Evolutionary conservation across 2,113 vertebrate species (phyloP), one percentile per base, ranked within the genome.

Genomic region (Myxocyprinus asiaticus): DNA sequence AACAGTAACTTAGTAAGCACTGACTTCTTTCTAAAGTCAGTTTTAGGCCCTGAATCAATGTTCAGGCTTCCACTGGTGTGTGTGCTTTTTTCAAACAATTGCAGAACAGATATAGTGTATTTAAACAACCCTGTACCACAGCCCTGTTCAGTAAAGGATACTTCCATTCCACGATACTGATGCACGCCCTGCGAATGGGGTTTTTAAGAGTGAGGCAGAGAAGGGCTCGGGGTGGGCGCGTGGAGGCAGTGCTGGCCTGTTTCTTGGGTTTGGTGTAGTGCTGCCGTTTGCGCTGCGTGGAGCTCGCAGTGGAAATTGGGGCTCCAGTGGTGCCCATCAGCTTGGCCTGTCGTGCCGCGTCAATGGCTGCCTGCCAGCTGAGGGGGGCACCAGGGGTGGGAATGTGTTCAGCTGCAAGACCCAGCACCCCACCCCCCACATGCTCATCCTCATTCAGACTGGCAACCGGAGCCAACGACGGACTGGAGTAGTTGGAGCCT

Each of bases 151-250:
- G 45, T 44, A 87, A 96, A 98, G 98, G 98, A 99, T 99, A 99
- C 94, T 99, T 99, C 98, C 98, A 99, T 91, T 99, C 98, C 4
- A 99, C 98, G n/a, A 99, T 98, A 94, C 94, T 99, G 91, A 99
- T 99, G 89, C 98, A 99, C 0, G 97, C 98, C 88, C 96, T 92
- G 79, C 97, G 93, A 88, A 99, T 96, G 89, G 98, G 98, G 85
- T 99, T 99, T 92, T 98, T 98, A 81, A 99, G 95, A 4, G 96
- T 98, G 85, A 99, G 93, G 88, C 98, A 99, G 87, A 99, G 96
- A 81, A 99, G 93, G 43, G 98, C 97, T 0, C 97, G 92, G 0
- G 98, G 98, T 0, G 97, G 97, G 7, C 98, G 94, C 0, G 96
- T 98, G 85, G 97, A 94, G 0, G 96, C 93, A 2, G 95, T 94